Base-by-base conservation (phyloP, 2,888 invertebrate genomes). In the Rhorus exstirpatorius region DNA sequence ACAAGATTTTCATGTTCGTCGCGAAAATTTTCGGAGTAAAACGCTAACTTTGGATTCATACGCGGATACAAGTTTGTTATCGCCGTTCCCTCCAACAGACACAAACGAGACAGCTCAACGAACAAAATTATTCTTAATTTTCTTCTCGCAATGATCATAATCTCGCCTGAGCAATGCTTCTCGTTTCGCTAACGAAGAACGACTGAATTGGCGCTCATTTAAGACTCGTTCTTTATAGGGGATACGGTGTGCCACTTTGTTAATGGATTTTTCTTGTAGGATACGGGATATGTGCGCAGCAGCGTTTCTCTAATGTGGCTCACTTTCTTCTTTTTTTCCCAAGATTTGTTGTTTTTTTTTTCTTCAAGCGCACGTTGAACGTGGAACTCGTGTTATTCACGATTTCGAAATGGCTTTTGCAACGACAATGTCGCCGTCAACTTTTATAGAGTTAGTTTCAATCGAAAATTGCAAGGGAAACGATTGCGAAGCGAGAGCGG, bases 251-350 rank as follows among this genome's bases (percentile, higher is more conserved):
- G 26, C 76, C 44, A 68, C 51, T 81, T n/a, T 68, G 81, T 78
- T 89, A 89, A 89, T 83, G 89, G 89, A 85, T 81, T 88, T 88
- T 79, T 85, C 89, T 85, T 89, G 88, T 89, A 72, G 44, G 58
- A 58, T 35, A 46, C 89, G 84, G 89, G 89, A 89, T 88, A 82
- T 76, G 84, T 79, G 67, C 77, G 83, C 67, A n/a, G n/a, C n/a
- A n/a, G n/a, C n/a, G 24, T 55, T 79, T 79, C 38, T 46, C 79
- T 53, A 55, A 44, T 35, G 41, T 17, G 17, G 19, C 35, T 14
- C 60, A 60, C 60, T 60, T 60, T 60, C 60, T 35, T 60, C 17
- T 38, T 60, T 58, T 14, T 35, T 14, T 3, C 26, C 26, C 31
- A 14, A 4, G n/a, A n/a, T n/a, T n/a, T n/a, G n/a, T n/a, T n/a